A percentile compares a stretch with the other conserved stretches of the same genome.
These are phyloP conservation scores for Protonemura montana DNA, from an alignment of 2,888 invertebrate species.

Conservation along the genomic window DNA sequence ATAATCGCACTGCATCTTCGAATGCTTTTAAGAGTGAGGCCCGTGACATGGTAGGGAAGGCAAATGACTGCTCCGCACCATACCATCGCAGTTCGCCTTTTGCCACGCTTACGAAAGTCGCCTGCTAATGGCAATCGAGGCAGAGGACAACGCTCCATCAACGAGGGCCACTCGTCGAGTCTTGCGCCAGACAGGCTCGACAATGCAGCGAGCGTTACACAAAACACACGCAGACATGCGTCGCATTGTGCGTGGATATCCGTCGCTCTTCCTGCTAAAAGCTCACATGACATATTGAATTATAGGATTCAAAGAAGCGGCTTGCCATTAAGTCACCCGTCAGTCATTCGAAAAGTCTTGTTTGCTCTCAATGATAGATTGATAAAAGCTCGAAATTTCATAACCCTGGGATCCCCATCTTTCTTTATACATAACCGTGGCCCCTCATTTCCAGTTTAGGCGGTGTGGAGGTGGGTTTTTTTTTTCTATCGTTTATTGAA, in stretches of 20 bases:
- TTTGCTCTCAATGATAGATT: conserved; percentile 34
- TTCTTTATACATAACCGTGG: not conserved
- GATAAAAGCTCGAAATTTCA: not conserved
- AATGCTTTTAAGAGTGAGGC: no score
- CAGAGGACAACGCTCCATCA: no score
- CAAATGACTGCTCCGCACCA: no score
- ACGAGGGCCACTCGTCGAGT: not conserved
- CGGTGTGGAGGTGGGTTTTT: not conserved
- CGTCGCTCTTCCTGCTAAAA: conserved; percentile 10
- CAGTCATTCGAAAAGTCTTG: conserved; percentile 26
- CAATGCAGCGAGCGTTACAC: not conserved
- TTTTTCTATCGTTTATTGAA: not conserved
- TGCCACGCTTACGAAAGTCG: no score
- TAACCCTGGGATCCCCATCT: not conserved
- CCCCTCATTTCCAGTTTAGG: not conserved
- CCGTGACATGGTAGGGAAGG: no score
- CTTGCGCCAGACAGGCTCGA: not conserved
- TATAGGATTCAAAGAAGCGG: not conserved
- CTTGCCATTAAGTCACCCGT: conserved; percentile 32
- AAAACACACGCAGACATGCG: not conserved
- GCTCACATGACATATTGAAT: conserved; percentile 33
- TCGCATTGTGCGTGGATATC: not conserved
- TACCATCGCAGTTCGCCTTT: no score
- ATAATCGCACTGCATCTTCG: no score
- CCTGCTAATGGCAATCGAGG: no score